phyloP scores from a whole-genome alignment of 1,140 invertebrate species.

The Papilio dardanus region DNA sequence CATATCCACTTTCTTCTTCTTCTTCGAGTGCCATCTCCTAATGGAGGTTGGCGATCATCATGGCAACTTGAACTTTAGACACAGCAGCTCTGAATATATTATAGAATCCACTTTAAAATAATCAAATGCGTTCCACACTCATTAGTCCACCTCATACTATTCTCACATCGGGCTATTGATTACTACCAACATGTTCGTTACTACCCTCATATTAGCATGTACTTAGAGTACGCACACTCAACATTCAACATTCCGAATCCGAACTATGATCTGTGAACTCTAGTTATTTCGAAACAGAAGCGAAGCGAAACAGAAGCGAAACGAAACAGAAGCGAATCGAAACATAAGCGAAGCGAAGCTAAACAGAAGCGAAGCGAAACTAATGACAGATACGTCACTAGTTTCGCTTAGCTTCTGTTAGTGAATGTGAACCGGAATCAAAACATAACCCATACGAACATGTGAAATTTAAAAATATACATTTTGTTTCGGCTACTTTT shows the following conservation, averaged over 20 bases:
- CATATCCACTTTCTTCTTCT: background rate
- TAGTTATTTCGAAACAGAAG: background rate
- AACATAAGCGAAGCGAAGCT: background rate
- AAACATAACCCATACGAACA: too few relatives aligned
- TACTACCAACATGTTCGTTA: background rate
- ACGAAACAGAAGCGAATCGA: too few relatives aligned
- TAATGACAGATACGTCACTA: too few relatives aligned
- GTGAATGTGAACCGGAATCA: too few relatives aligned
- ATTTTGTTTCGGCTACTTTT: too few relatives aligned
- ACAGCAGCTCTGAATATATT: too few relatives aligned
- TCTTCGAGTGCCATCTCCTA: too few relatives aligned
- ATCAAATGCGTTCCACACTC: background rate
- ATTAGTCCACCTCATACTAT: background rate
- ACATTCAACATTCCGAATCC: background rate
- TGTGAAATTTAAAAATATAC: too few relatives aligned
- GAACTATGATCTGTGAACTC: background rate
- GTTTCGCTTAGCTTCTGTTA: too few relatives aligned
- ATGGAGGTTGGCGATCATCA: too few relatives aligned
- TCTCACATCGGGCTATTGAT: background rate
- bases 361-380: too few relatives aligned
- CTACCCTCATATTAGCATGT: background rate
- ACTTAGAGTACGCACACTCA: background rate
- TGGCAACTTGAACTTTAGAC: too few relatives aligned
- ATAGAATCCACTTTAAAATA: slow-evolving; percentile 10
- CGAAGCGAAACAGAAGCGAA: background rate